Evolutionary conservation across 2,888 invertebrate species (phyloP).

Genomic region (Slavum lentiscoides): DNA sequence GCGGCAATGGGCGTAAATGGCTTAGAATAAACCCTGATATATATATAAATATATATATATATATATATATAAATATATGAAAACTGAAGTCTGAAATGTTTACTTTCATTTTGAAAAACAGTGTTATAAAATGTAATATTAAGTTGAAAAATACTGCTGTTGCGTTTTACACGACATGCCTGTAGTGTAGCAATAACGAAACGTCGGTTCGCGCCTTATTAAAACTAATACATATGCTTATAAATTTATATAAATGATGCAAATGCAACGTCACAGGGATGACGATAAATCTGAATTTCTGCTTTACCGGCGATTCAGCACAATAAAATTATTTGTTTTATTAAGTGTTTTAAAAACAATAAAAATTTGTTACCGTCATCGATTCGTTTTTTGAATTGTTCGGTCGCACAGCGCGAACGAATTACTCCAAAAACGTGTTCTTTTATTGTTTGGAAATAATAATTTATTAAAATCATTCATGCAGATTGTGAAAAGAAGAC

Average conservation of each 20-base stretch:
- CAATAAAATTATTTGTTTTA: neutral
- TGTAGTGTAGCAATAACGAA: neutral
- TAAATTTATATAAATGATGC: constrained; percentile 8
- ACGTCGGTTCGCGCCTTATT: neutral
- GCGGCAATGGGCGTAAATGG: too few relatives aligned
- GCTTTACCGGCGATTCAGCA: neutral
- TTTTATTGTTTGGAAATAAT: neutral
- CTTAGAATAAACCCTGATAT: too few relatives aligned
- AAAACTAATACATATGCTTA: neutral
- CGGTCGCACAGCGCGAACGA: neutral
- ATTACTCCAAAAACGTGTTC: neutral
- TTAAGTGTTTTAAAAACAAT: neutral
- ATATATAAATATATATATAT: too few relatives aligned
- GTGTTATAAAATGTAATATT: neutral
- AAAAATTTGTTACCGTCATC: neutral
- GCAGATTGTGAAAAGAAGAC: too few relatives aligned
- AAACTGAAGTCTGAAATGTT: too few relatives aligned
- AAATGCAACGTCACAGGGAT: neutral
- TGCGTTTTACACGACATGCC: neutral
- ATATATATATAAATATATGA: too few relatives aligned
- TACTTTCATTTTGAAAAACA: too few relatives aligned
- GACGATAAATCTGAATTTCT: neutral
- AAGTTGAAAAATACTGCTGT: neutral
- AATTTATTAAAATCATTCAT: neutral
- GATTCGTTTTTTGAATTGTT: neutral